Conservation (phyloP, 2,797 vertebrate species). For the Chaetodon trifasciatus region DNA sequence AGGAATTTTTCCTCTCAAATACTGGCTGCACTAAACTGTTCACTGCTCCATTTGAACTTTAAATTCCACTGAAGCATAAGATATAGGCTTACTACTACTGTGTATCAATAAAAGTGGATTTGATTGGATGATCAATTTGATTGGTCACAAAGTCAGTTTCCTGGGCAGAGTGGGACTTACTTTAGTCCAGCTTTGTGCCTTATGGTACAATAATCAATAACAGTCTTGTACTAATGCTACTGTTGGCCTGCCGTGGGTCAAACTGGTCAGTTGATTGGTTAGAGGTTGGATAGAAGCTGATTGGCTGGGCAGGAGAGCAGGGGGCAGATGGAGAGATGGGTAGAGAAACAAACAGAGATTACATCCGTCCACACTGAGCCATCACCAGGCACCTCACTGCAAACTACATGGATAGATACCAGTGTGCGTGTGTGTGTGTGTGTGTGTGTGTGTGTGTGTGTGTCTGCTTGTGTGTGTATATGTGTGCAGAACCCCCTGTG, state of each 20-base stretch:
- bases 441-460: slow-evolving; percentile 35
- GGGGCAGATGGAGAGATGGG: slow-evolving; percentile 68
- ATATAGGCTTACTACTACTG: not conserved
- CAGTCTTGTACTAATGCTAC: not conserved
- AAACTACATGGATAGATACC: slow-evolving; percentile 32
- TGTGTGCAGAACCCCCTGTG: slow-evolving; percentile 35
- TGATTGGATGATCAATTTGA: slow-evolving; percentile 7
- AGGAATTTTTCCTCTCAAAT: not conserved
- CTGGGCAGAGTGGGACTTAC: not conserved
- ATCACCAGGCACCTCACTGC: slow-evolving; percentile 51
- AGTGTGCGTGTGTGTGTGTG: slow-evolving; percentile 37
- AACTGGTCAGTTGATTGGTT: slow-evolving; percentile 34
- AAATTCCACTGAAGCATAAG: not conserved
- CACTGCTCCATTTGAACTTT: not conserved
- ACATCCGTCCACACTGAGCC: slow-evolving; percentile 56
- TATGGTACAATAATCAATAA: slow-evolving; percentile 21
- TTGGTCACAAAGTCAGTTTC: not conserved
- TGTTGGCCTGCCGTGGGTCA: slow-evolving; percentile 8
- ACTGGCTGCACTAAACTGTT: not conserved
- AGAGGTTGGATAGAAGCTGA: slow-evolving; percentile 38
- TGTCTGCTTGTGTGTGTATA: slow-evolving; percentile 23
- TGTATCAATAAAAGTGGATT: not conserved
- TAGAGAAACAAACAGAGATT: slow-evolving; percentile 73
- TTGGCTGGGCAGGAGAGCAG: slow-evolving; percentile 50
- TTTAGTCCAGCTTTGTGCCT: slow-evolving; percentile 4